phyloP scores from a whole-genome alignment of 2,888 invertebrate genomes.

The Oeneis ivallda region DNA sequence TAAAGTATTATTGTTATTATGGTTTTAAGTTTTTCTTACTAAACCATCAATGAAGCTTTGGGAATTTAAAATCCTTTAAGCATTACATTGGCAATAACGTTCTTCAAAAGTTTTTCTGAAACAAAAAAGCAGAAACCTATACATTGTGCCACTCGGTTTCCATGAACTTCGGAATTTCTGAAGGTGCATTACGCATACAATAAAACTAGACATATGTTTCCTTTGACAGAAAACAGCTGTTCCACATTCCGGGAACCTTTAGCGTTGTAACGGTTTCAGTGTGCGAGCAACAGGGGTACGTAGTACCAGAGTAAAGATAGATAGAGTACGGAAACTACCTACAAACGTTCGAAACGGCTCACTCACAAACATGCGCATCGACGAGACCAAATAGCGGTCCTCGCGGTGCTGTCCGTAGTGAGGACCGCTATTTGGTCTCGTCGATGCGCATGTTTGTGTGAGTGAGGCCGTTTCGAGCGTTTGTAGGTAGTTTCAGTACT shows the following conservation, averaged over 20 bases:
- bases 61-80: neutral
- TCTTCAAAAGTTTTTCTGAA: slow-evolving; percentile 28
- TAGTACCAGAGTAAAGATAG: no score
- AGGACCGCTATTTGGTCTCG: no score
- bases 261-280: slow-evolving; percentile 19
- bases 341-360: no score
- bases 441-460: no score
- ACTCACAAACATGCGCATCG: no score
- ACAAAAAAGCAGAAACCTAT: slow-evolving; percentile 35
- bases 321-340: no score
- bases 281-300: neutral
- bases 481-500: no score
- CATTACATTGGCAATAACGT: neutral
- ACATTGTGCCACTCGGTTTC: slow-evolving; percentile 34
- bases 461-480: no score
- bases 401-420: no score
- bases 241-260: slow-evolving; percentile 45
- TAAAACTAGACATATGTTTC: slow-evolving; percentile 48
- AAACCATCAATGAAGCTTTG: neutral
- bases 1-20: no score
- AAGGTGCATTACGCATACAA: slow-evolving; percentile 35
- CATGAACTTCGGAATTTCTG: slow-evolving; percentile 36
- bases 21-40: neutral
- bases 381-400: no score
- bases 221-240: slow-evolving; percentile 58